Evolutionary conservation across 2,113 vertebrate species (phyloP).

Genomic region (Lophotis ruficrista): DNA sequence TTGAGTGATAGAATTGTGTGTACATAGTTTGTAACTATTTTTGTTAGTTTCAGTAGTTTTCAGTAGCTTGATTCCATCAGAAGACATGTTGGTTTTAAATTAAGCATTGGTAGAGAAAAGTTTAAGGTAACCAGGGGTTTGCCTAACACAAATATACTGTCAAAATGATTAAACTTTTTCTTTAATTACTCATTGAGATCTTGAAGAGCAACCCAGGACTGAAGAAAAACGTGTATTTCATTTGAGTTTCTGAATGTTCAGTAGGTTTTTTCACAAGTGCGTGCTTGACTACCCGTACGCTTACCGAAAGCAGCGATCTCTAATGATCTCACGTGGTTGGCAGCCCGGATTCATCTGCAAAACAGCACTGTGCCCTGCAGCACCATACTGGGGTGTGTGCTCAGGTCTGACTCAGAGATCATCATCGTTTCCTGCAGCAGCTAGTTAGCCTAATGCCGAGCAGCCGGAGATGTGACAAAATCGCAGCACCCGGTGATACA

Average conservation of each 20-base stretch:
- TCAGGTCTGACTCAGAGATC: constrained; percentile 16
- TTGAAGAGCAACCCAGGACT: neutral
- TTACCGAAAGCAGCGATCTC: neutral
- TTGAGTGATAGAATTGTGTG: neutral
- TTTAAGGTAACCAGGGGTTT: neutral
- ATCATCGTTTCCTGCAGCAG: constrained; percentile 43
- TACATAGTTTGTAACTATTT: neutral
- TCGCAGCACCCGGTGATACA: accelerated
- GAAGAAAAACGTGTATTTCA: neutral
- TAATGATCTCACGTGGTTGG: constrained; percentile 22
- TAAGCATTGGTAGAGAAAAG: neutral
- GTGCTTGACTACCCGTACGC: neutral
- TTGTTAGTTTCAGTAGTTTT: neutral
- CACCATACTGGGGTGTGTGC: neutral
- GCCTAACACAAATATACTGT: neutral
- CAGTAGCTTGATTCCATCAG: neutral
- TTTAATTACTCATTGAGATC: neutral
- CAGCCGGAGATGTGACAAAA: neutral
- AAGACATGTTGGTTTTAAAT: neutral
- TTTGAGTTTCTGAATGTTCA: neutral
- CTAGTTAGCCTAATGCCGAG: neutral
- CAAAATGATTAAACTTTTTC: neutral
- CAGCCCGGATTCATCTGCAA: constrained; percentile 1
- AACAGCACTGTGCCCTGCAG: constrained; percentile 13
- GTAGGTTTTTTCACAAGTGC: neutral